Evolutionary conservation across 2,113 vertebrate species (phyloP).

Genomic region (Gymnobelideus leadbeateri): DNA sequence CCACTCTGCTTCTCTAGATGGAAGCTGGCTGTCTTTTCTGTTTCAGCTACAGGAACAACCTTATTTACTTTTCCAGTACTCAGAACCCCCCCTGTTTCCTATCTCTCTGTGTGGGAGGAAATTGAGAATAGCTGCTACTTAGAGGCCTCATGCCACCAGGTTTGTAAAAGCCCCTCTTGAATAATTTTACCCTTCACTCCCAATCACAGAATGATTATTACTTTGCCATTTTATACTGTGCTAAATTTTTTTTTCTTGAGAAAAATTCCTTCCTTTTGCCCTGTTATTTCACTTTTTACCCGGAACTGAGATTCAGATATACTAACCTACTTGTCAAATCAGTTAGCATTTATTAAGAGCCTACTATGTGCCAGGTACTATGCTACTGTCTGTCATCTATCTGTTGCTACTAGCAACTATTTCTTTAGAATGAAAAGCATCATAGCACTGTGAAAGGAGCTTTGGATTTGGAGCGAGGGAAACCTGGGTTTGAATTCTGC

Average conservation of each 20-base stretch:
- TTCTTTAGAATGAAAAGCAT: no score
- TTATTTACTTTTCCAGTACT: constrained; percentile 2
- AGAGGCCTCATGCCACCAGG: background rate
- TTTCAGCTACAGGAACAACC: background rate
- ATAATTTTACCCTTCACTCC: background rate
- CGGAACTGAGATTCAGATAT: background rate
- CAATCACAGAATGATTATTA: background rate
- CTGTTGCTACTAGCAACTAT: no score
- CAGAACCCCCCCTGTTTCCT: background rate
- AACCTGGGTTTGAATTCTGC: no score
- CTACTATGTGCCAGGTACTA: no score
- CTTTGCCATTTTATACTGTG: background rate
- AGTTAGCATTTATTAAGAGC: no score
- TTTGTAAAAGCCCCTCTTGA: background rate
- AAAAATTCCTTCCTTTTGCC: background rate
- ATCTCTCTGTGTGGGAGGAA: background rate
- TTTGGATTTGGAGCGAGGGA: no score
- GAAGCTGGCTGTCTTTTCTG: background rate
- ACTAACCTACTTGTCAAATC: background rate
- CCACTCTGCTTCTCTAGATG: background rate
- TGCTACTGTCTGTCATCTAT: no score
- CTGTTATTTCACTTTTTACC: background rate
- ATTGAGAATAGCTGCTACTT: background rate
- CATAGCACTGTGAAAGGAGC: no score
- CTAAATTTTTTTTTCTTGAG: background rate